Evolutionary conservation across 2,797 vertebrate species (phyloP), one percentile per base, ranked within the genome.

Genomic region (Scolopax rusticola): DNA sequence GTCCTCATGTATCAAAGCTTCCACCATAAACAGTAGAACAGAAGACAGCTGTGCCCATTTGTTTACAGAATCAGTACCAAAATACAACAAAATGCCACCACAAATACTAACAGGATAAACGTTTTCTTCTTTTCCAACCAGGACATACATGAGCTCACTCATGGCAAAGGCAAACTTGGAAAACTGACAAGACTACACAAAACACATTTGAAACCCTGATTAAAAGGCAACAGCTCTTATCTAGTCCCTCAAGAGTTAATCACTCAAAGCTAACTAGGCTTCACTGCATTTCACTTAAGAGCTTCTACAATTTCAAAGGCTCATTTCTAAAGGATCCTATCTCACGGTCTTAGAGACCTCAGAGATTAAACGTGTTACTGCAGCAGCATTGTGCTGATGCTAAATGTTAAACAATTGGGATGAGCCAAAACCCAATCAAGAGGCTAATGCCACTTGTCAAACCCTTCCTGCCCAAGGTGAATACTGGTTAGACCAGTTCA

Each of bases 341-440:
- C 60, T 50, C 5, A 11, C 0, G 0, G 19, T 33, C 57, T 50
- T 25, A 23, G 1, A 1, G 6, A 60, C 7, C 76, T 24, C 51
- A 18, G 43, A 50, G 15, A 45, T 33, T 8, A 88, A 69, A 54
- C 1, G 12, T 4, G 1, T n/a, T 30, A 41, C 4, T 30, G 51
- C 24, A 36, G 25, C n/a, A 87, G 75, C 54, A 76, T 7, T 6
- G 2, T 4, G 5, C 3, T 32, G 12, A 83, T 15, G 56, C 56
- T n/a, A 61, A 45, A 2, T 4, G 9, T 1, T 38, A 60, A 48
- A 24, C 25, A 25, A 45, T 4, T 20, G 2, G 2, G 13, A 70
- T 0, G 0, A 63, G 67, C 27, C 75, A 60, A 69, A 87, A 40
- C 3, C 36, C 51, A 78, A 56, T 3, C 50, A 41, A 41, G 28